phyloP scores from a whole-genome alignment of 64 coral and sea anemone genomes.

The Trachythela sp. region DNA sequence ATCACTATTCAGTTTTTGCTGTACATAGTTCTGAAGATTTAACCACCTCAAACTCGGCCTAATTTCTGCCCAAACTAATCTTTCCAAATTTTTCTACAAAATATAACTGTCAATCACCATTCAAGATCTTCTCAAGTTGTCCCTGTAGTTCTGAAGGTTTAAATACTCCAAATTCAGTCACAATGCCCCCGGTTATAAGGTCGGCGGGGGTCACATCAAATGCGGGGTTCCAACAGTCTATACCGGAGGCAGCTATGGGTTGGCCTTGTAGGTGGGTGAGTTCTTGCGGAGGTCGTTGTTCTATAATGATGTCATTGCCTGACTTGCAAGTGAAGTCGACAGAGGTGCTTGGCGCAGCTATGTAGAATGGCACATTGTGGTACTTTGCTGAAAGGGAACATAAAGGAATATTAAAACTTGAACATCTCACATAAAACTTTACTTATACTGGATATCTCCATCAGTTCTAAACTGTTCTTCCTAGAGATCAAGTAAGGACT shows the following conservation, averaged over 20 bases:
- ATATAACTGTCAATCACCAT: background rate
- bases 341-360: slow-evolving; percentile 76
- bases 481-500: too few species aligned
- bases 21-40: too few species aligned
- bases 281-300: slow-evolving; percentile 71
- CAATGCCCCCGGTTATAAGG: slow-evolving; percentile 91
- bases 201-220: slow-evolving; percentile 92
- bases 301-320: slow-evolving; percentile 74
- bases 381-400: slow-evolving; percentile 60
- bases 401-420: background rate
- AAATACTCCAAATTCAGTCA: slow-evolving; percentile 88
- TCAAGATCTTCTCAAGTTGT: slow-evolving; percentile 4
- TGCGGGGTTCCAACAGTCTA: slow-evolving; percentile 89
- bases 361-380: slow-evolving; percentile 81
- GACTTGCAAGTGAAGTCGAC: slow-evolving; percentile 63
- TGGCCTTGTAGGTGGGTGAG: slow-evolving; percentile 47
- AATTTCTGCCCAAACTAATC: too few species aligned
- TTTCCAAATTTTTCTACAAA: too few species aligned
- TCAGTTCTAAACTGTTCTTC: background rate
- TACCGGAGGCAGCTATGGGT: slow-evolving; percentile 66
- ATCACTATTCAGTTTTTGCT: too few species aligned
- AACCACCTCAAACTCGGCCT: too few species aligned
- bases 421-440: background rate
- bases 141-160: slow-evolving; percentile 63
- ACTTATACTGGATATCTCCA: background rate